Percentiles rank a stretch among this genome's conserved stretches.
phyloP scores from a whole-genome alignment of 2,888 invertebrate genomes.

The Hirtodrosophila histrioides region DNA sequence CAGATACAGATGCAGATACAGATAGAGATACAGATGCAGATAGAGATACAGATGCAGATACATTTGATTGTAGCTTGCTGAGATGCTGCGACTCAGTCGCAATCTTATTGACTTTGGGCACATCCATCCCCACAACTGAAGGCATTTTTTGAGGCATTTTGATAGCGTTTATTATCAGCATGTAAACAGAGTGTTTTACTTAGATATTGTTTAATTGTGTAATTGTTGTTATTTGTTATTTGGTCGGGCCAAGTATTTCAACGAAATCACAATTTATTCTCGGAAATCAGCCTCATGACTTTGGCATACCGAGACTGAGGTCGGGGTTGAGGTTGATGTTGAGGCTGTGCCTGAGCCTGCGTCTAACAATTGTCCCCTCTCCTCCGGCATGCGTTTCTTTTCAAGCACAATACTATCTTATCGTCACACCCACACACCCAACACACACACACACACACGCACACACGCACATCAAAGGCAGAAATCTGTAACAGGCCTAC shows the following conservation, averaged over 20 bases:
- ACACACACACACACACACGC: conserved; percentile 11
- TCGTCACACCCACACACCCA: conserved; percentile 21
- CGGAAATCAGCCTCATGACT: conserved; percentile 67
- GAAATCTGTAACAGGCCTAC: conserved; percentile 46
- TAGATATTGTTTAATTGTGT: conserved; percentile 46
- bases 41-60: conserved; percentile 12
- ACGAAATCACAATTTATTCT: conserved; percentile 68
- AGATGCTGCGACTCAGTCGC: conserved; percentile 24
- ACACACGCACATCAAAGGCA: conserved; percentile 52
- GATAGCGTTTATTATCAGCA: conserved; percentile 44
- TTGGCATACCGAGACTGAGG: conserved; percentile 54
- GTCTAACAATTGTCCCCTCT: conserved; percentile 12
- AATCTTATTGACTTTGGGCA: conserved; percentile 49
- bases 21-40: conserved; percentile 4
- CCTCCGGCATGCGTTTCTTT: conserved; percentile 9
- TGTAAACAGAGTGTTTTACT: conserved; percentile 36
- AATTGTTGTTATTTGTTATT: conserved; percentile 40
- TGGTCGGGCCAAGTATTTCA: conserved; percentile 48
- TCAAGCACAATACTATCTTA: conserved; percentile 50
- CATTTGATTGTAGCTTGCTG: background rate
- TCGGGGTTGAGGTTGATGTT: conserved; percentile 22
- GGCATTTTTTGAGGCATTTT: conserved; percentile 29
- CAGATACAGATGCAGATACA: conserved; percentile 4
- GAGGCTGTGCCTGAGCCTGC: conserved; percentile 12
- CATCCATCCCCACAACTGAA: conserved; percentile 10